Base-by-base conservation (phyloP, 2,113 vertebrate genomes). In the Gorsachius goisagi region DNA sequence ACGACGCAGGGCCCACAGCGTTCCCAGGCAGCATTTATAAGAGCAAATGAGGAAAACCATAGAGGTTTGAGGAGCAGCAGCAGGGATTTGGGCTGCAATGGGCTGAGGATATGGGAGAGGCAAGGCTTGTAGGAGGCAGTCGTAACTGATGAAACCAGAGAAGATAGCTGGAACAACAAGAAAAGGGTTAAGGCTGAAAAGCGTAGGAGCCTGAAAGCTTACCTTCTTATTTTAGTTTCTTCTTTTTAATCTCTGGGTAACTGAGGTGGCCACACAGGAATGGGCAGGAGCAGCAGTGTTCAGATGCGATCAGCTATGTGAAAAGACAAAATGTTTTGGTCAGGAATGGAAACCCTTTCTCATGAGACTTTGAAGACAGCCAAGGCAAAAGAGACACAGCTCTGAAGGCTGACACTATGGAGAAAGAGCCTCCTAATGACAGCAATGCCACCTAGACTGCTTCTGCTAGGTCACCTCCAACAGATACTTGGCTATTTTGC, bases 1-100 rank as follows among this genome's bases (percentile, higher is more conserved):
- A 35, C 28, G 49, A 8, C 0, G 4, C 63, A 44, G n/a, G 39
- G 8, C 45, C 8, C 10, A 1, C 24, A 26, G 15, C 45, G 4
- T 27, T 17, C 17, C 64, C 41, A 10, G 16, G 30, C 21, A 55
- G 79, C 0, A 33, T 24, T 9, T 44, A 32, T 26, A 56, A 59
- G 24, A 73, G 58, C 28, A 49, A 47, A 63, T 2, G n/a, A 77
- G 45, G 16, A 59, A 64, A 71, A 76, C 2, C 44, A 47, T 44
- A 47, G 4, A 12, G 11, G 15, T 20, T 18, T 63, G 50, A 47
- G 27, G 47, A 67, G 66, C 66, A 50, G 66, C 41, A n/a, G 27
- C 14, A 32, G 23, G 32, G 12, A 20, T 58, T 52, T 41, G 39
- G 53, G n/a, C 26, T 59, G 69, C 3, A 11, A 53, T 24, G 33